Evolutionary conservation across 1,140 invertebrate species (phyloP), one percentile per base, ranked within the genome.

Genomic region (Tenebrio molitor): DNA sequence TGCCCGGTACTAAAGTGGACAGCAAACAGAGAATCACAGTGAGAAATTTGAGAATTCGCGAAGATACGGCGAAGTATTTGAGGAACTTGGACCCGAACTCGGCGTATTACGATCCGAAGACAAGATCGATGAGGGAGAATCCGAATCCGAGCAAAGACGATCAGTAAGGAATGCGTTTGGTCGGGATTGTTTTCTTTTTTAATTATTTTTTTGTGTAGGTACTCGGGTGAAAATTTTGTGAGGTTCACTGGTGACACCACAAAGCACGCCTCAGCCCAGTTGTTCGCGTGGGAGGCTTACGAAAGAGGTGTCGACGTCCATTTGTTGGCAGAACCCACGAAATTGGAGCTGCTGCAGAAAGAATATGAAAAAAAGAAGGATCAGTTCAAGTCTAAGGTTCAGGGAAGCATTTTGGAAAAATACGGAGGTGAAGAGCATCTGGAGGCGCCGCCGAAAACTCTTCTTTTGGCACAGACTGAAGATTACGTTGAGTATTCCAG

Each of bases 31-130:
- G 98, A 78, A 99, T 99, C 81, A 99, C 95, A 19, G 97, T 99
- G 0, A 86, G 98, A 80, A 99, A 99, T 88, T 86, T 99, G 71
- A 89, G 98, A 80, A 99, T 99, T 74, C 87, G 98, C 76, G 98
- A 99, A 86, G 98, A 99, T 83, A 99, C 97, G 0, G 98, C 98
- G 0, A 99, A 99, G 86, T 99, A 99, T 86, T 85, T 99, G 42
- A 87, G 97, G 42, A 99, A 99, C 85, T 87, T 99, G 72, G 97
- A 99, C 86, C 92, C 94, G 0, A 97, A 97, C 81, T 99, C 97
- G 0, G 97, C 98, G 0, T 99, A 98, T 84, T 99, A 99, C 85
- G 98, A 99, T 86, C 97, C 97, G 0, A 99, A 99, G 86, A 98
- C 97, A 0, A 87, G 98, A 69, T 96, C 97, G 0, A 99, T 99